These are phyloP conservation scores for Lacanobia oleracea DNA, from an alignment of 2,888 invertebrate genomes.

Conservation along the genomic window DNA sequence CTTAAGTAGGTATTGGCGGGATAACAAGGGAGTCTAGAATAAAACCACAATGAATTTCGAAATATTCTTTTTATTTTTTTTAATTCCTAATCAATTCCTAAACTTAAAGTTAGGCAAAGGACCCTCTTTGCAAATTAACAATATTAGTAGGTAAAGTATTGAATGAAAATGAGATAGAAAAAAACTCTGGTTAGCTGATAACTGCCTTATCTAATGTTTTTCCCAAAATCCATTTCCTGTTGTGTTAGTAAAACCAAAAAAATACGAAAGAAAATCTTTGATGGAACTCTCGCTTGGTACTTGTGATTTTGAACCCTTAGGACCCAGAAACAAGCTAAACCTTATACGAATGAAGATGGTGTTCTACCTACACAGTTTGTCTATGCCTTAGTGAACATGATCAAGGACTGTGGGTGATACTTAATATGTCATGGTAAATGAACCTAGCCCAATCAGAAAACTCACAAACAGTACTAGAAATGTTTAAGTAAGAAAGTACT, in stretches of 20 bases:
- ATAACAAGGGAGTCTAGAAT: background rate
- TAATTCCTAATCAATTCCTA: slow-evolving; percentile 47
- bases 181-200: background rate
- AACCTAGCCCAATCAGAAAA: slow-evolving; percentile 14
- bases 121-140: slow-evolving; percentile 62
- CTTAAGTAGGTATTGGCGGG: background rate
- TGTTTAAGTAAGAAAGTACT: slow-evolving; percentile 23
- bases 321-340: no score
- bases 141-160: slow-evolving; percentile 1
- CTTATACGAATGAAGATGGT: no score
- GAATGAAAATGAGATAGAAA: background rate
- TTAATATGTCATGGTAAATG: background rate
- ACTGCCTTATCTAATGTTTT: background rate
- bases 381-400: no score
- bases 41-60: slow-evolving; percentile 33
- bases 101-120: slow-evolving; percentile 60
- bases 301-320: no score
- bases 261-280: no score
- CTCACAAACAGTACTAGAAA: slow-evolving; percentile 46
- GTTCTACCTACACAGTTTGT: no score
- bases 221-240: background rate
- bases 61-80: slow-evolving; percentile 46
- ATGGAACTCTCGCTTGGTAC: no score
- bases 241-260: no score
- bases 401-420: no score